Conservation (phyloP, 2,113 vertebrate genomes). For the Pardalotus punctatus region DNA sequence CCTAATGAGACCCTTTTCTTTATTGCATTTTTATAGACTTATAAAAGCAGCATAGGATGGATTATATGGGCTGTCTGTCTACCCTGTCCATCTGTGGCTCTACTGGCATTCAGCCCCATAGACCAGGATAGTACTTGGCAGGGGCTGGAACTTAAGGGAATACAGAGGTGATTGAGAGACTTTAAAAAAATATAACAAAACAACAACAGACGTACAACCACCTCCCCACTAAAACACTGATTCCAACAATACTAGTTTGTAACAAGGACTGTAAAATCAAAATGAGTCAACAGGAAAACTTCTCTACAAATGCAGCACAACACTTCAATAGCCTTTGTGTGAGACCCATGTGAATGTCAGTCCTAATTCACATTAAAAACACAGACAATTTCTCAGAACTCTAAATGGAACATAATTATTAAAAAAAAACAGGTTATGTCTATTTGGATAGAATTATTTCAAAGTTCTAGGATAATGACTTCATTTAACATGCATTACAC, state of each 20-base stretch:
- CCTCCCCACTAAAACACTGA: not conserved
- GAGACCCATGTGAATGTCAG: not conserved
- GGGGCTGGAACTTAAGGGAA: not conserved
- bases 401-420: slow-evolving; percentile 1
- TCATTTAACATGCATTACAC: slow-evolving; percentile 24
- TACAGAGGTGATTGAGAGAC: not conserved
- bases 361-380: not conserved
- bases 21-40: slow-evolving; percentile 59
- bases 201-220: not conserved
- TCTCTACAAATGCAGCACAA: not conserved
- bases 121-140: not conserved
- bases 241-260: not conserved
- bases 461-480: slow-evolving; percentile 46
- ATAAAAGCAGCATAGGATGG: slow-evolving; percentile 35
- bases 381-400: slow-evolving; percentile 20
- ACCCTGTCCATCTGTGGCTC: slow-evolving; percentile 8
- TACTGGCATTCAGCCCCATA: not conserved
- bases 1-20: slow-evolving; percentile 56
- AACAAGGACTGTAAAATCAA: slow-evolving; percentile 25
- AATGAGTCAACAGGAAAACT: slow-evolving; percentile 22
- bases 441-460: slow-evolving; percentile 20
- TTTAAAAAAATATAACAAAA: not conserved
- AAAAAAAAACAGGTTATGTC: not conserved
- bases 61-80: slow-evolving; percentile 57
- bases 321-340: not conserved